Evolutionary conservation across 2,888 invertebrate species (phyloP), one percentile per base, ranked within the genome.

Genomic region (Diaprepes abbreviatus): DNA sequence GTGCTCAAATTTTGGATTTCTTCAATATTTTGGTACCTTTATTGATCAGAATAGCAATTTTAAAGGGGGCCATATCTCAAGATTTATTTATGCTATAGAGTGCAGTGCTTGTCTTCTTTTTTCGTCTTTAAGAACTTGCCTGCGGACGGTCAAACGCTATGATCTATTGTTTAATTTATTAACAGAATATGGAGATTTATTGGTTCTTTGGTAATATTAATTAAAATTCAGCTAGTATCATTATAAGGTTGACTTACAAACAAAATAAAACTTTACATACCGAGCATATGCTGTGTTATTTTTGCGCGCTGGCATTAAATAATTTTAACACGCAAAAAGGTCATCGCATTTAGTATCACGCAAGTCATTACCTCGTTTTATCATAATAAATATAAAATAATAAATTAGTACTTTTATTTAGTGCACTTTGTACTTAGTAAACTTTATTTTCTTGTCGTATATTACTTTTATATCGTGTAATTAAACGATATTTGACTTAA

Each of bases 291-390:
- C 43, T 45, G 21, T 21, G 21, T 45, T 21, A 45, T 45, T 45
- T 55, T 36, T 38, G 35, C 28, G 19, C 14, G 12, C 4, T 59
- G 45, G 9, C 31, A 17, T 43, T 59, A 59, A 55, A 59, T 43
- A 59, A 59, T 16, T 36, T 45, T 33, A 43, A 59, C 59, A 59
- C 40, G 59, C 43, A 45, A 59, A 59, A 59, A 59, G 31, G 45
- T 59, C 43, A 40, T 59, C 59, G 14, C 40, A 43, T 43, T 21
- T 59, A 59, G 0, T 38, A 59, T 59, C 59, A 59, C 59, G 59
- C 59, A 43, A 59, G 10, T 45, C 43, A 43, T 1, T 45, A n/a
- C 0, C 1, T 45, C 21, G 16, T 40, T 40, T 6, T 40, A 17
- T 40, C 16, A 17, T 17, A n/a, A 17, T 17, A 40, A 40, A 40